Conservation (phyloP, 2,797 vertebrate species). For the Sphenodon punctatus region DNA sequence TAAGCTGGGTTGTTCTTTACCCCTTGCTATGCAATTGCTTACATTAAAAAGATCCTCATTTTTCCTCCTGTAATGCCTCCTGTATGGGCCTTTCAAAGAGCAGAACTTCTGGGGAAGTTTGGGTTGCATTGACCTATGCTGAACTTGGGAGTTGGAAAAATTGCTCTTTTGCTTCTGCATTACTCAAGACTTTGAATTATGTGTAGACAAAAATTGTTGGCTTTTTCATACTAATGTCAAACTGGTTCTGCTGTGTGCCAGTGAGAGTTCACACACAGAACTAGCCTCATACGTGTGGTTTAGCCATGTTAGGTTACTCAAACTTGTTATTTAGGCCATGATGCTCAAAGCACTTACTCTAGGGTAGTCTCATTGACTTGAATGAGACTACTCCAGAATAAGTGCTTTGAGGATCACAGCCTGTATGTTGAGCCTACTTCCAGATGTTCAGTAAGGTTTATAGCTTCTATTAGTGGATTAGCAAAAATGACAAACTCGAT, state of each 20-base stretch:
- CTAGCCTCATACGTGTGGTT: rapidly evolving
- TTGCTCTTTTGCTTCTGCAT: neutral
- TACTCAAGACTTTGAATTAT: too few relatives aligned
- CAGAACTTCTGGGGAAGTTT: neutral
- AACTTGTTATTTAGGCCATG: neutral
- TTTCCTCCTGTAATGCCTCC: rapidly evolving
- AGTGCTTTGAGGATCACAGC: too few relatives aligned
- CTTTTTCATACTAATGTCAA: neutral
- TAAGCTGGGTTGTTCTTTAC: too few relatives aligned
- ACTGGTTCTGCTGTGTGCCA: neutral
- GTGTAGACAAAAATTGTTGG: neutral
- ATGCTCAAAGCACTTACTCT: too few relatives aligned
- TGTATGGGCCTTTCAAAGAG: neutral
- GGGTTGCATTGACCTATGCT: neutral
- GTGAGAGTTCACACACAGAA: neutral
- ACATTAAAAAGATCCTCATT: neutral
- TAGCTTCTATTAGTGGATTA: neutral
- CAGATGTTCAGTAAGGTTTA: neutral
- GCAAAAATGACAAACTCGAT: neutral
- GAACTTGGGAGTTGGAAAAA: neutral
- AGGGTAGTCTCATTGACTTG: too few relatives aligned
- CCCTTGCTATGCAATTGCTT: too few relatives aligned
- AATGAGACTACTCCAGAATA: too few relatives aligned
- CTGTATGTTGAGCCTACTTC: neutral
- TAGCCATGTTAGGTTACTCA: neutral